Evolutionary conservation across 1,140 invertebrate species (phyloP), one percentile per base, ranked within the genome.

Genomic region (Leptinotarsa undecemlineata): DNA sequence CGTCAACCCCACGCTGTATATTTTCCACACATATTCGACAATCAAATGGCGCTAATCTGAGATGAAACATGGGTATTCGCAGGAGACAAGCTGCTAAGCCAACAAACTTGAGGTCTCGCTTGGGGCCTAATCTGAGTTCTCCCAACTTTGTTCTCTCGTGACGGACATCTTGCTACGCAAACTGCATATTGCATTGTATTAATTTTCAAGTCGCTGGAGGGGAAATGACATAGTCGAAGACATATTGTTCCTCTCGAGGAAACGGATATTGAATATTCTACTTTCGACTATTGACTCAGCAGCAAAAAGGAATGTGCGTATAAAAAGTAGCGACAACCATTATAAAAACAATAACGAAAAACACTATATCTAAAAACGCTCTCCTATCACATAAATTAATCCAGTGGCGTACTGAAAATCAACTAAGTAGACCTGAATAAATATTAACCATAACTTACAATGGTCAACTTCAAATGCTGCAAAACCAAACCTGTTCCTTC

Each of bases 51-150:
- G 23, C 62, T 63, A 63, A 63, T 63, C 62, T 63, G 14, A 21
- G 17, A 11, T 63, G 20, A 63, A 63, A 63, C 62, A 63, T 63
- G 62, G 62, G 62, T 63, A 63, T 63, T 20, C 23, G 62, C 62
- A 42, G 33, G 62, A 63, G 62, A 63, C 62, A 63, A 63, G 62
- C 62, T 63, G 62, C 62, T 63, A 63, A 63, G 62, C 62, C 23
- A 63, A 63, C 62, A 63, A 23, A 63, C 19, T 63, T 63, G 62
- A 63, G n/a, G 62, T 19, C 4, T n/a, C 20, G 23, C 23, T 15
- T 63, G 23, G 62, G 19, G 33, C 33, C 8, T 42, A 42, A 42
- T 42, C 33, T 42, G 33, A 11, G 3, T 8, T 42, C 3, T 23
- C 62, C 19, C 0, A 63, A 63, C 33, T 23, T 63, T 15, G 62